Evolutionary conservation across 2,113 vertebrate species (phyloP).

Genomic region (human): DNA sequence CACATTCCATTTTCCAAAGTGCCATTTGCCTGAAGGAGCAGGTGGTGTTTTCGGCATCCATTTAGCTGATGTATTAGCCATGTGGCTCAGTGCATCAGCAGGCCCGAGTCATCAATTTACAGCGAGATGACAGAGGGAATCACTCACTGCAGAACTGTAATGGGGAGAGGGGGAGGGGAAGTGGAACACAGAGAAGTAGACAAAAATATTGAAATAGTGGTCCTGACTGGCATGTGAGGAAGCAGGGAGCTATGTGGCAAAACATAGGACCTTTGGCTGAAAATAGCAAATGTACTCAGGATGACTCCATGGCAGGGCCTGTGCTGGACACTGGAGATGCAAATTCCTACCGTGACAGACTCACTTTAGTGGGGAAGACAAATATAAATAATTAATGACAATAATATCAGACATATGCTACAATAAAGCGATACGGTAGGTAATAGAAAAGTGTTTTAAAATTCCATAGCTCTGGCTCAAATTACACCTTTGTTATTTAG

Average conservation of each 20-base stretch:
- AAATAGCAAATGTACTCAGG: not conserved
- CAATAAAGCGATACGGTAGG: not conserved
- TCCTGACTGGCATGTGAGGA: not conserved
- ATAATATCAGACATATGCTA: not conserved
- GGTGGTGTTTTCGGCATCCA: constrained; percentile 92
- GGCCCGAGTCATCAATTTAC: constrained; percentile 90
- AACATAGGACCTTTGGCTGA: not conserved
- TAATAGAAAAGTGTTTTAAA: not conserved
- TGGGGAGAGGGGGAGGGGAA: constrained; percentile 80
- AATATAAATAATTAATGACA: not conserved
- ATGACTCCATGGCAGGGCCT: not conserved
- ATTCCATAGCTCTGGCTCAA: not conserved
- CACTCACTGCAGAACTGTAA: constrained; percentile 86
- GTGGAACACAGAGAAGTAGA: constrained; percentile 58
- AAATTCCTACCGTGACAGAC: not conserved
- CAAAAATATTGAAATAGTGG: constrained; percentile 10
- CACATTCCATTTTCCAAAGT: constrained; percentile 91
- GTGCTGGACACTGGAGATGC: not conserved
- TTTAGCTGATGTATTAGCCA: constrained; percentile 93
- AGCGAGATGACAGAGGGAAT: constrained; percentile 89
- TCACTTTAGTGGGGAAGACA: constrained; percentile 11
- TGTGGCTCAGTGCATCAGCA: constrained; percentile 89
- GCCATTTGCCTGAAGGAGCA: constrained; percentile 91
- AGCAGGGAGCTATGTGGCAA: not conserved
- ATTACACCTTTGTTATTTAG: not conserved